phyloP scores from a whole-genome alignment of 2,888 invertebrate species.

The Cosmorhoe ocellata region DNA sequence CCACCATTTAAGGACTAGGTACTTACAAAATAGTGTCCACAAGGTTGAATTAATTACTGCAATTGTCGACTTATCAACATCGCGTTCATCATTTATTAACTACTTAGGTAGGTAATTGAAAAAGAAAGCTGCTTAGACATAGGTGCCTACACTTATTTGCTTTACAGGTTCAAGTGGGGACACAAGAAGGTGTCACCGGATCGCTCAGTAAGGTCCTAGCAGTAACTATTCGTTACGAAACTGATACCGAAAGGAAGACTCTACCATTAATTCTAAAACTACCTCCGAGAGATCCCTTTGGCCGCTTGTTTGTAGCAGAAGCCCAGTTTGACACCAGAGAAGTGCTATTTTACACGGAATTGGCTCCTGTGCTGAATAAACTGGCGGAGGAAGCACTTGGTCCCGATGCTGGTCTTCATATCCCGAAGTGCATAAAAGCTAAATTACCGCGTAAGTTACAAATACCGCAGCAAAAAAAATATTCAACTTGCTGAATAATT shows the following conservation, averaged over 20 bases:
- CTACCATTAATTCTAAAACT: slow-evolving; percentile 87
- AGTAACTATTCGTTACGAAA: slow-evolving; percentile 86
- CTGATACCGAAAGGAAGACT: slow-evolving; percentile 56
- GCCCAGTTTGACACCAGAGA: slow-evolving; percentile 92
- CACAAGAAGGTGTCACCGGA: slow-evolving; percentile 85
- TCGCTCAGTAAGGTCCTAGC: slow-evolving; percentile 90
- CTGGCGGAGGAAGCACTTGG: slow-evolving; percentile 83
- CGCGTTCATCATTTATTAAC: too few species aligned
- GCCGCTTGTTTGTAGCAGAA: slow-evolving; percentile 90
- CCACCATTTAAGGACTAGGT: too few species aligned
- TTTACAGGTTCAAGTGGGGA: slow-evolving; percentile 65
- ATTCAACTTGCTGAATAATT: too few species aligned
- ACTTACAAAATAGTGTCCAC: too few species aligned
- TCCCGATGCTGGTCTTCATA: slow-evolving; percentile 66
- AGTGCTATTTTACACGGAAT: slow-evolving; percentile 91
- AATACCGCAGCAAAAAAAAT: not conserved
- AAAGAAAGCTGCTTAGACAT: not conserved
- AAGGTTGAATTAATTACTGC: too few species aligned
- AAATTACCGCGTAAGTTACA: slow-evolving; percentile 81
- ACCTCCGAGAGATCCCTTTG: slow-evolving; percentile 90
- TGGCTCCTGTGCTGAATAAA: slow-evolving; percentile 87
- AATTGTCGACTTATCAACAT: too few species aligned
- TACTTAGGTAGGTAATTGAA: too few species aligned
- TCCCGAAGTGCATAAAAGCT: slow-evolving; percentile 85
- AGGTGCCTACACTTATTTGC: too few species aligned